These are phyloP conservation scores for Triplophysa dalaica DNA, from an alignment of 2,113 vertebrate species.

Conservation along the genomic window DNA sequence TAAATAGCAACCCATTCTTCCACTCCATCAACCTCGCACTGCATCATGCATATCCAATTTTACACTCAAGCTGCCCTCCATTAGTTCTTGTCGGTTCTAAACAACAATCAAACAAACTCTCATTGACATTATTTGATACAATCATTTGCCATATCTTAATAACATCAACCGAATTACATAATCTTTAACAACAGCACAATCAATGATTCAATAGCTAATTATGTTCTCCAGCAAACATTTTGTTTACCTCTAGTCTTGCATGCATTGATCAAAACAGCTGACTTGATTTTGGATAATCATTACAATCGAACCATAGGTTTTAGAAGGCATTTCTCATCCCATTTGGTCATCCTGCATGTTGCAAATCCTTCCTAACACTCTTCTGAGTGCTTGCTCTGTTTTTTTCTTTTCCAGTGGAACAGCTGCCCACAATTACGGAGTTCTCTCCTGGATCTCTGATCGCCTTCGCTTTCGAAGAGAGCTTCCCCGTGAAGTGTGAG, in stretches of 20 bases:
- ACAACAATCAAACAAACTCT: conserved; percentile 19
- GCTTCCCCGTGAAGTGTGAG: conserved; percentile 86
- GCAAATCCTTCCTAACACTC: neutral
- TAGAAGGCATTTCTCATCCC: conserved; percentile 15
- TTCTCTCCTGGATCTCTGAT: conserved; percentile 81
- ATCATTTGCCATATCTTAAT: conserved; percentile 20
- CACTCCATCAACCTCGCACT: neutral
- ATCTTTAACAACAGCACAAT: neutral
- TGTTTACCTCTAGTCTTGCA: conserved; percentile 27
- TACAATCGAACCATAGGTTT: neutral
- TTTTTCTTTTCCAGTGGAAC: conserved; percentile 78
- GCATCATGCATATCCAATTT: conserved; percentile 25
- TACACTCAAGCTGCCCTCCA: conserved; percentile 4
- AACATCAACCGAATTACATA: neutral
- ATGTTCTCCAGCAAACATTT: conserved; percentile 18
- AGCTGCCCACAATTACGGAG: conserved; percentile 88
- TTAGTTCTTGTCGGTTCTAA: conserved; percentile 3
- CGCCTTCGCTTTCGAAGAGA: conserved; percentile 91
- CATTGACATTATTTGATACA: conserved; percentile 20
- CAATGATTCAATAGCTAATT: conserved; percentile 34
- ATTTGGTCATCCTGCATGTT: conserved; percentile 9
- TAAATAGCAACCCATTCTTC: neutral
- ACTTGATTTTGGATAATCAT: conserved; percentile 14
- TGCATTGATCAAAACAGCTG: conserved; percentile 12
- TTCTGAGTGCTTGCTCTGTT: conserved; percentile 26